phyloP scores from a whole-genome alignment of 1,140 invertebrate species.

The Ceratina calcarata region DNA sequence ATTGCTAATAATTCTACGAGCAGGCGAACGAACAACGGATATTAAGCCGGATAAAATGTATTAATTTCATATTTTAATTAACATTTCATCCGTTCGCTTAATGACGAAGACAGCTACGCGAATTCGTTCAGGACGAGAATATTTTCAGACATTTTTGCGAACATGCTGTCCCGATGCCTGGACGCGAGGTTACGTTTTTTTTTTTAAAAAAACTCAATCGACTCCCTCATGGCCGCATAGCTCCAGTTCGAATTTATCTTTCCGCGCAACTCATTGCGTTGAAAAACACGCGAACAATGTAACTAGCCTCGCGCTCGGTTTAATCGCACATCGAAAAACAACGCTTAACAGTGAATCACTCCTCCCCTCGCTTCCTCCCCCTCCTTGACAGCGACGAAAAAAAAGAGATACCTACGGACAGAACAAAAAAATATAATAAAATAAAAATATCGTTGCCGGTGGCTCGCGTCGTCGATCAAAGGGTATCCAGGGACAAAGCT shows the following conservation, averaged over 20 bases:
- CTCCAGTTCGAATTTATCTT: neutral
- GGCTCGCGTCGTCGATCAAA: constrained; percentile 19
- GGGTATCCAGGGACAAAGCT: constrained; percentile 4
- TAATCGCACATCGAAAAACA: constrained; percentile 17
- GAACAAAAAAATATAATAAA: constrained; percentile 4
- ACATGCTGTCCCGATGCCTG: too few relatives aligned
- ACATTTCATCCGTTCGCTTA: neutral
- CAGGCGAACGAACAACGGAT: neutral
- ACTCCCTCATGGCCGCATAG: too few relatives aligned
- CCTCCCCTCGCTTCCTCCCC: neutral
- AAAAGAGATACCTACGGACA: neutral
- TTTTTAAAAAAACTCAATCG: neutral
- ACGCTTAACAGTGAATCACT: neutral
- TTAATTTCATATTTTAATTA: constrained; percentile 6
- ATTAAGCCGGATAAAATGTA: neutral
- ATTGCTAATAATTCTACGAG: constrained; percentile 13
- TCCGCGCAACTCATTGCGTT: constrained; percentile 6
- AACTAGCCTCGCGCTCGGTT: neutral
- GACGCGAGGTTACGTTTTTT: neutral
- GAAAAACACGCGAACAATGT: neutral
- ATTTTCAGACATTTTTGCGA: too few relatives aligned
- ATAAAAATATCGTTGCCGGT: constrained; percentile 14
- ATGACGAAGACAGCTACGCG: too few relatives aligned
- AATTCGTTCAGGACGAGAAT: too few relatives aligned
- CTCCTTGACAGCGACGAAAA: too few relatives aligned